Evolutionary conservation across 64 coral and sea anemone genomes (phyloP), one percentile per base, ranked within the genome.

Genomic region (Trachythela sp.): DNA sequence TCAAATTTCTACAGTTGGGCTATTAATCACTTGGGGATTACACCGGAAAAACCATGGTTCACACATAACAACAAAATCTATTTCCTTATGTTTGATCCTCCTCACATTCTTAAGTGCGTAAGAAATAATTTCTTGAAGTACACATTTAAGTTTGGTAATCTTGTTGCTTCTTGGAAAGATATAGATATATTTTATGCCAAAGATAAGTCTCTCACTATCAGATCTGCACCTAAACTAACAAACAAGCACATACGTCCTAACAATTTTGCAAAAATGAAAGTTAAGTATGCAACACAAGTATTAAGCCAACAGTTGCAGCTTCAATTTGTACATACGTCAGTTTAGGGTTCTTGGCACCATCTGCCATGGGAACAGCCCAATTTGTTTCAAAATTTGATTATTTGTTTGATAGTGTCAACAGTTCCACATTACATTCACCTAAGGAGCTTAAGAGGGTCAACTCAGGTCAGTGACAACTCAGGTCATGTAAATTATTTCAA

Each of bases 241-340:
- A 2, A 30, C 2, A 86, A 26, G 27, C 84, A 86, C 45, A 48
- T 86, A 15, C 27, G 8, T 8, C 43, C 48, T 20, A 39, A 31
- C 40, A 18, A 50, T 86, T 86, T n/a, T n/a, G n/a, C n/a, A n/a
- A n/a, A n/a, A n/a, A n/a, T n/a, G n/a, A n/a, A n/a, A n/a, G n/a
- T n/a, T 29, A 86, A 86, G 41, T 86, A 4, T 48, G 84, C 84
- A 45, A 26, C 45, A 22, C 84, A 86, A 45, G 84, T 86, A 9
- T 50, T 86, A 45, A 41, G 35, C 40, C 84, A 86, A 41, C 38
- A n/a, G 84, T 86, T 30, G 84, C 84, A 86, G 84, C 84, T n/a
- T 70, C 64, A 17, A 26, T 70, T 8, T 70, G 64, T 22, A 70
- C 64, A 70, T 70, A 70, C 8, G 30, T 70, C 24, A 50, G 84